Percentiles rank a stretch among this genome's conserved stretches.
phyloP scores from a whole-genome alignment of 2,113 vertebrate species.

The Pelmatolapia mariae region DNA sequence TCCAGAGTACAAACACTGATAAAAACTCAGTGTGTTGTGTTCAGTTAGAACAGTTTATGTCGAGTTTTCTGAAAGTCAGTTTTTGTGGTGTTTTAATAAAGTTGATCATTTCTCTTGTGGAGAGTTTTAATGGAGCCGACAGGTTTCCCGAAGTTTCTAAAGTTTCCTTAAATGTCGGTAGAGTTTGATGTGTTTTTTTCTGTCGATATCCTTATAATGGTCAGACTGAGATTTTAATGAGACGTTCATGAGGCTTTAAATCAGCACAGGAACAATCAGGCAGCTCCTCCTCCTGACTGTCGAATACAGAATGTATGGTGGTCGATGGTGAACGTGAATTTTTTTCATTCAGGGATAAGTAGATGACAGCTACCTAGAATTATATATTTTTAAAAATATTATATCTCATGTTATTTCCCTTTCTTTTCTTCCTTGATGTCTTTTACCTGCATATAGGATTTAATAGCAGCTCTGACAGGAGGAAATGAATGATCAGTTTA shows the following conservation, averaged over 20 bases:
- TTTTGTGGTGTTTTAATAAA: not conserved
- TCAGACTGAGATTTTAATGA: not conserved
- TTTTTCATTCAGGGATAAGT: not conserved
- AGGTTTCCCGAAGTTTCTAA: not conserved
- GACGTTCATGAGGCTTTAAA: not conserved
- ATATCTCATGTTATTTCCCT: not conserved
- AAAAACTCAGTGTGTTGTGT: not conserved
- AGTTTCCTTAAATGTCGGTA: not conserved
- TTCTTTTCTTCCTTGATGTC: not conserved
- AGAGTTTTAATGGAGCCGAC: not conserved
- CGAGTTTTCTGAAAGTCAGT: not conserved
- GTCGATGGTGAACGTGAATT: not conserved
- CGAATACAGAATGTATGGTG: not conserved
- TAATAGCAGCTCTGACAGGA: not conserved
- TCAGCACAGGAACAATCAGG: not conserved
- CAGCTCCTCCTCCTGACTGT: not conserved
- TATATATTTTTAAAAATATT: not conserved
- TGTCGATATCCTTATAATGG: not conserved
- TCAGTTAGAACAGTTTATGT: not conserved
- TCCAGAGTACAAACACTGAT: not conserved
- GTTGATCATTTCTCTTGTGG: not conserved
- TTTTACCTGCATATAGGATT: not conserved
- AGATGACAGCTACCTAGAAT: not conserved
- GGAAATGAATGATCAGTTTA: slow-evolving; percentile 3
- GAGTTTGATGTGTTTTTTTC: not conserved